These are phyloP conservation scores for Tangara arthus DNA, from an alignment of 2,797 vertebrate species.

Conservation along the genomic window DNA sequence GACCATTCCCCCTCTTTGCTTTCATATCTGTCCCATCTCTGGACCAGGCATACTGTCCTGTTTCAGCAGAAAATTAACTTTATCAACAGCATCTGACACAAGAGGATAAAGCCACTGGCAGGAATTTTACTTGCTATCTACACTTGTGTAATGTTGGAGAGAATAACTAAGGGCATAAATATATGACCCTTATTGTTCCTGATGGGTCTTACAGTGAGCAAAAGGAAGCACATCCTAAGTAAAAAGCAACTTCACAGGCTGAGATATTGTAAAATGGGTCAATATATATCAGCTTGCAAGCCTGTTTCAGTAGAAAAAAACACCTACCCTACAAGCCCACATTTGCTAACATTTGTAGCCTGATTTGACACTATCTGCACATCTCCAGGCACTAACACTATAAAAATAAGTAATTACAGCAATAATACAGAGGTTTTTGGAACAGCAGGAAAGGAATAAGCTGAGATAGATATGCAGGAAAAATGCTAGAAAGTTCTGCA, in stretches of 20 bases:
- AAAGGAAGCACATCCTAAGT: neutral
- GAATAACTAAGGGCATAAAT: neutral
- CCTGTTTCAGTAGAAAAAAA: neutral
- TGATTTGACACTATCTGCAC: neutral
- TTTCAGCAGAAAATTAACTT: neutral
- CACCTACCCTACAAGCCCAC: neutral
- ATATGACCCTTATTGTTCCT: neutral
- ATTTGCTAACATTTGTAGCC: neutral
- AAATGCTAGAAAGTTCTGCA: neutral
- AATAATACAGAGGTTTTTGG: neutral
- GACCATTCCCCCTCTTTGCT: neutral
- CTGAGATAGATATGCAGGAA: neutral
- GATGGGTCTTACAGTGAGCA: neutral
- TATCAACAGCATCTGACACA: neutral
- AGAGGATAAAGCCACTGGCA: neutral
- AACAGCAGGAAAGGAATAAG: slow-evolving; percentile 1
- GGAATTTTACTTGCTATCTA: neutral
- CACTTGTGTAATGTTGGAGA: neutral
- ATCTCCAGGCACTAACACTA: neutral
- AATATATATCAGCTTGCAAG: neutral
- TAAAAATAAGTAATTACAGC: slow-evolving; percentile 31
- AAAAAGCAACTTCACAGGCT: neutral
- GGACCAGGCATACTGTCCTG: neutral
- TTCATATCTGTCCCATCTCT: neutral
- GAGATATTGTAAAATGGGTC: neutral